Conservation (phyloP, 2,113 vertebrate species). For the Rattus rattus region DNA sequence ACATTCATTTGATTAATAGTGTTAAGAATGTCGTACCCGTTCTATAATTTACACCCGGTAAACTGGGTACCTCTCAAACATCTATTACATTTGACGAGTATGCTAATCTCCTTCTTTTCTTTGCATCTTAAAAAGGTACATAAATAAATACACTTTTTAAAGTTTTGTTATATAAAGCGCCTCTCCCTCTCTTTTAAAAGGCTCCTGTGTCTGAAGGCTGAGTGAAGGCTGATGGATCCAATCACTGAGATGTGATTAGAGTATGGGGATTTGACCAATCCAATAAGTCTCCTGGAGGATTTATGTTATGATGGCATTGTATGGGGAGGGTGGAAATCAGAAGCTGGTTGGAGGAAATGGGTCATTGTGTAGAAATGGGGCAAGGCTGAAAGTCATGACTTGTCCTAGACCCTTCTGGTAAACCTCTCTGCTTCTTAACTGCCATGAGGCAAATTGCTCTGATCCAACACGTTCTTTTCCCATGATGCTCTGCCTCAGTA, state of each 20-base stretch:
- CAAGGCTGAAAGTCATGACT: not conserved
- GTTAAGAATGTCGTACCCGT: not conserved
- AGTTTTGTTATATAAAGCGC: not conserved
- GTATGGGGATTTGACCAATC: not conserved
- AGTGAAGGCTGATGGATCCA: not conserved
- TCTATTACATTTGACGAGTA: not conserved
- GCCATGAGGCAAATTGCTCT: not conserved
- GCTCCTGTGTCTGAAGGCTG: not conserved
- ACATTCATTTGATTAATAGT: not conserved
- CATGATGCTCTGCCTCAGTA: not conserved
- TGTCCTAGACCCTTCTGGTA: not conserved
- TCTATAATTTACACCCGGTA: not conserved
- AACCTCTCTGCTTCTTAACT: not conserved
- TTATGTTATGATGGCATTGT: not conserved
- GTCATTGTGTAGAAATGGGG: not conserved
- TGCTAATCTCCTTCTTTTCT: conserved; percentile 10
- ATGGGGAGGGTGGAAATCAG: not conserved
- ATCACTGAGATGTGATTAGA: not conserved
- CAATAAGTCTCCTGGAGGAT: not conserved
- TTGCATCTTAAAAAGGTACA: not conserved
- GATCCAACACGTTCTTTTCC: not conserved
- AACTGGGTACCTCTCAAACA: not conserved
- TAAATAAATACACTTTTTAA: not conserved
- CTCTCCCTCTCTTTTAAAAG: not conserved
- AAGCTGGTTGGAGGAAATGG: not conserved